Evolutionary conservation across 2,797 vertebrate genomes (phyloP).

Genomic region (Kryptolebias ocellatus): DNA sequence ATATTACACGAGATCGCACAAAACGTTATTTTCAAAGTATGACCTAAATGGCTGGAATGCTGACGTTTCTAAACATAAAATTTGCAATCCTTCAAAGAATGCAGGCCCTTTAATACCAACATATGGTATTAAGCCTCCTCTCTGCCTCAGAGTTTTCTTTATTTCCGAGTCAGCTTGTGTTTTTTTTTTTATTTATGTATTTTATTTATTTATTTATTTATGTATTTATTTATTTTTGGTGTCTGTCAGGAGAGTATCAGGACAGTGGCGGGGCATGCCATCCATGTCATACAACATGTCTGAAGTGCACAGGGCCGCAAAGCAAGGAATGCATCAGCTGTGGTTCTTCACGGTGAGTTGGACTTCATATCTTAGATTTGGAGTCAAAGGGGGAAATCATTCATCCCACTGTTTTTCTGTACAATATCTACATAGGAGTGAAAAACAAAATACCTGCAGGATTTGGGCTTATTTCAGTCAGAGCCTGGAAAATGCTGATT

Average conservation of each 20-base stretch:
- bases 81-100: too few relatives aligned
- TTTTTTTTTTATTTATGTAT: conserved; percentile 6
- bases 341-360: conserved; percentile 77
- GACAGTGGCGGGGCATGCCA: conserved; percentile 80
- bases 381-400: conserved; percentile 19
- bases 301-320: conserved; percentile 86
- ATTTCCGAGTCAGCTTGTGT: conserved; percentile 29
- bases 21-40: too few relatives aligned
- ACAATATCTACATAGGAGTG: not conserved
- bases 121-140: conserved; percentile 29
- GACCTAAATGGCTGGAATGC: too few relatives aligned
- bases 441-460: not conserved
- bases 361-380: conserved; percentile 19
- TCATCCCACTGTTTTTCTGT: conserved; percentile 8
- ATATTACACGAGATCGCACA: too few relatives aligned
- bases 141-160: conserved; percentile 30
- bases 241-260: conserved; percentile 84
- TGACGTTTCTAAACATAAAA: too few relatives aligned
- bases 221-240: not conserved
- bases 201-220: too few relatives aligned
- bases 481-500: not conserved
- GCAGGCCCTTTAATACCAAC: too few relatives aligned
- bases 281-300: conserved; percentile 86
- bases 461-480: not conserved
- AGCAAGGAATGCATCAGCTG: conserved; percentile 86